Evolutionary conservation across 2,113 vertebrate genomes (phyloP), one percentile per base, ranked within the genome.

Genomic region (Lepisosteus oculatus): DNA sequence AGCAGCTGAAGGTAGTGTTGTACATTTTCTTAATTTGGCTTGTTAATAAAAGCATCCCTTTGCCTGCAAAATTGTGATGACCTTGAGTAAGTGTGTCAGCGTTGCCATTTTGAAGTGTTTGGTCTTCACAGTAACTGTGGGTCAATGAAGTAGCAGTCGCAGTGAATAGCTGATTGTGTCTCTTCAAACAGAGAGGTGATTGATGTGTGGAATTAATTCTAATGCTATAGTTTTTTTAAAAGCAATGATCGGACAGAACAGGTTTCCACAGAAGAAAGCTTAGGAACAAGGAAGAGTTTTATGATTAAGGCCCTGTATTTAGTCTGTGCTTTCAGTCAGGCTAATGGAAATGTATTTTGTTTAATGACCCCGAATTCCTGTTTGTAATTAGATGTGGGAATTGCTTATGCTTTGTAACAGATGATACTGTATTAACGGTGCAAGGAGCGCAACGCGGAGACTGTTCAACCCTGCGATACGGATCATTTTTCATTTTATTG

Each of bases 321-420:
- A 78, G 76, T 78, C 74, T 69, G 59, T 79, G 79, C 68, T 76
- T 73, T 74, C 81, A 86, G 84, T 85, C 90, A 84, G 84, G 87
- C 91, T 95, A 93, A 94, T 94, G 92, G 90, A 93, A 95, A 93
- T 94, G 90, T 92, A 90, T 93, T 93, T 93, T 90, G 90, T 89
- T 93, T 94, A 93, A 94, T 94, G 92, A 93, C 91, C 94, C 93
- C 89, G 89, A 93, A 94, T 94, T 94, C 91, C 91, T 94, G 90
- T 93, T 91, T 91, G 91, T 95, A 95, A 95, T 95, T 93, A 95
- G 93, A 95, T 94, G 91, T 95, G 94, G 93, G 93, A 95, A 94
- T 94, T 95, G 90, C 89, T 90, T 85, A 92, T 92, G 90, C 90
- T 93, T 93, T 93, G 89, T 92, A 95, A 92, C 93, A 95, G 93